phyloP scores from a whole-genome alignment of 2,113 vertebrate species.

The Alexandromys fortis region DNA sequence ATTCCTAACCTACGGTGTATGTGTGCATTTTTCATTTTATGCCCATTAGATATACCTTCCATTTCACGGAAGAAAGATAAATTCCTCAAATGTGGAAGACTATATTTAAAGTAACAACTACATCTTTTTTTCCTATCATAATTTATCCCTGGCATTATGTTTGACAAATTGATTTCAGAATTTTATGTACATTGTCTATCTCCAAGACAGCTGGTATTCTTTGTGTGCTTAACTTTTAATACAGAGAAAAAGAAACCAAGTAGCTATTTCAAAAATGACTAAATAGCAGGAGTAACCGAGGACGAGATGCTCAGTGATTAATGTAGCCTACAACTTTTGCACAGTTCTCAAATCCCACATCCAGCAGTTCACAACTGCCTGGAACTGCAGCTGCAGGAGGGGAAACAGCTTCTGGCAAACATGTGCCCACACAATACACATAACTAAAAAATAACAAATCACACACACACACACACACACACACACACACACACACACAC shows the following conservation, averaged over 20 bases:
- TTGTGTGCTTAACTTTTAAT: conserved; percentile 28
- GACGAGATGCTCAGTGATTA: background rate
- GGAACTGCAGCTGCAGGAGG: background rate
- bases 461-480: background rate
- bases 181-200: background rate
- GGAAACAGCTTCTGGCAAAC: background rate
- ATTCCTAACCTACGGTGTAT: background rate
- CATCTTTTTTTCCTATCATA: background rate
- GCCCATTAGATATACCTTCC: background rate
- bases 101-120: background rate
- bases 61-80: background rate
- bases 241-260: background rate
- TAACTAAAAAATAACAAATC: background rate
- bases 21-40: background rate
- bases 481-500: background rate
- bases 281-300: conserved; percentile 5
- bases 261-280: conserved; percentile 40
- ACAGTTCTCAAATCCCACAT: background rate
- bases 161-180: background rate
- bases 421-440: background rate
- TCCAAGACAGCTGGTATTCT: conserved; percentile 22
- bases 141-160: background rate
- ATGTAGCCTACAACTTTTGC: background rate
- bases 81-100: conserved; percentile 26
- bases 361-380: background rate